These are phyloP conservation scores for Philotrypesis tridentata DNA, from an alignment of 1,140 invertebrate species.

Conservation along the genomic window DNA sequence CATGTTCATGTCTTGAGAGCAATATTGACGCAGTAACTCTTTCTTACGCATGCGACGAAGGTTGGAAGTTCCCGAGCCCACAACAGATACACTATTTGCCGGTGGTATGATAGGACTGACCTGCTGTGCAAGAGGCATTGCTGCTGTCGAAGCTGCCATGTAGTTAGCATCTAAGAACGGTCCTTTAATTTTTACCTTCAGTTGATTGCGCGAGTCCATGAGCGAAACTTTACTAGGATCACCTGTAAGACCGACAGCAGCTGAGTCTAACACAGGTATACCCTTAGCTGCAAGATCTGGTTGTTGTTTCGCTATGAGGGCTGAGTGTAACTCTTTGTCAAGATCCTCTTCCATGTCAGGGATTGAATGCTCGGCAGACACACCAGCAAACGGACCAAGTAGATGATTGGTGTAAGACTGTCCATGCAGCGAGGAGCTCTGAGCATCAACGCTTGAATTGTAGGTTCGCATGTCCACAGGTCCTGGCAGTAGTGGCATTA, in stretches of 20 bases:
- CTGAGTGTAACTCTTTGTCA: slow-evolving; percentile 83
- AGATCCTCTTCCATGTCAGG: slow-evolving; percentile 84
- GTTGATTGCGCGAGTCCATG: slow-evolving; percentile 85
- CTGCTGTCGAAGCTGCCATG: slow-evolving; percentile 74
- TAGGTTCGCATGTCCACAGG: slow-evolving; percentile 92
- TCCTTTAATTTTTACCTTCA: slow-evolving; percentile 93
- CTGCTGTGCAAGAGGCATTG: slow-evolving; percentile 72
- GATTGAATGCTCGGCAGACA: slow-evolving; percentile 79
- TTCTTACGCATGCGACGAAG: slow-evolving; percentile 91
- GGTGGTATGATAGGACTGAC: slow-evolving; percentile 73
- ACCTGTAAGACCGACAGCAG: slow-evolving; percentile 46
- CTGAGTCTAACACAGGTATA: slow-evolving; percentile 52
- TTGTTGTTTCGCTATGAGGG: slow-evolving; percentile 76
- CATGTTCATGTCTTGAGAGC: slow-evolving; percentile 90
- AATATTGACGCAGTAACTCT: slow-evolving; percentile 88
- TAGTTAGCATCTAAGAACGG: slow-evolving; percentile 88
- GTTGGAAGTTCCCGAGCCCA: slow-evolving; percentile 78
- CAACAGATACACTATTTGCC: slow-evolving; percentile 65
- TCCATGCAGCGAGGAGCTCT: slow-evolving; percentile 74
- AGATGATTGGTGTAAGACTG: slow-evolving; percentile 78
- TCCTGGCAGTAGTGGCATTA: slow-evolving; percentile 84
- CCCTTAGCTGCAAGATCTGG: slow-evolving; percentile 56
- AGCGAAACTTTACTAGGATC: slow-evolving; percentile 79
- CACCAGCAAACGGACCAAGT: slow-evolving; percentile 73
- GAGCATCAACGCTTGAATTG: slow-evolving; percentile 72